Conservation (phyloP, 2,888 invertebrate genomes). For the Alloscopus bannaensis region DNA sequence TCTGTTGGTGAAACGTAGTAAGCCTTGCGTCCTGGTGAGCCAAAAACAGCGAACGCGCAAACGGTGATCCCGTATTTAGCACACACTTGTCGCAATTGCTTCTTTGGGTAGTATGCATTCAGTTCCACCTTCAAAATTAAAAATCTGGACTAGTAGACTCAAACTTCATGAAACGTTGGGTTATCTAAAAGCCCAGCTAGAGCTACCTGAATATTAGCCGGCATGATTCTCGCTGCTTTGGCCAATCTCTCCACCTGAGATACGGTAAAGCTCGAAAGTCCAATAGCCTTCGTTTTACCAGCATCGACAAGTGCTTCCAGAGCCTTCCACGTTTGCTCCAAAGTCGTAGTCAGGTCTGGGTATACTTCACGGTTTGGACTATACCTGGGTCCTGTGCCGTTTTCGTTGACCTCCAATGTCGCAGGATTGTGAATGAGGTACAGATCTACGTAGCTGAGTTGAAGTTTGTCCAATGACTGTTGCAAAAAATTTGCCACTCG, state of each 20-base stretch:
- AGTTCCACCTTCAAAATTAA: constrained; percentile 62
- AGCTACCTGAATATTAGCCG: constrained; percentile 77
- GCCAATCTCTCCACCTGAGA: constrained; percentile 83
- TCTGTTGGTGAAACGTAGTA: constrained; percentile 39
- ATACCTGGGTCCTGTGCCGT: constrained; percentile 78
- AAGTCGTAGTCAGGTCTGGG: constrained; percentile 77
- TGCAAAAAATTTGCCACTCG: constrained; percentile 79
- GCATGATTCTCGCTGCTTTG: constrained; percentile 80
- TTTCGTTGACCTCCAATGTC: constrained; percentile 74
- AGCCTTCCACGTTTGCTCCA: constrained; percentile 82
- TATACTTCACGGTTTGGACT: constrained; percentile 74
- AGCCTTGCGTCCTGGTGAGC: constrained; percentile 80
- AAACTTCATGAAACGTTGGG: not conserved
- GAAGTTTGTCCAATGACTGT: constrained; percentile 82
- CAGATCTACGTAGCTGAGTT: constrained; percentile 87
- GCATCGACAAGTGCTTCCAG: constrained; percentile 82
- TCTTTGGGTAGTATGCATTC: constrained; percentile 67
- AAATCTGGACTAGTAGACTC: not conserved
- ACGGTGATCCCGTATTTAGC: constrained; percentile 64
- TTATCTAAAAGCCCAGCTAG: not conserved
- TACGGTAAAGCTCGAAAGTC: constrained; percentile 88
- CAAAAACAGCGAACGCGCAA: constrained; percentile 79
- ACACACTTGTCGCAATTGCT: constrained; percentile 53
- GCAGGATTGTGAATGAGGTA: constrained; percentile 89
- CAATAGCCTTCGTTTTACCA: constrained; percentile 86